Base-by-base conservation (phyloP, 1,140 invertebrate genomes). In the Bombyx mandarina region DNA sequence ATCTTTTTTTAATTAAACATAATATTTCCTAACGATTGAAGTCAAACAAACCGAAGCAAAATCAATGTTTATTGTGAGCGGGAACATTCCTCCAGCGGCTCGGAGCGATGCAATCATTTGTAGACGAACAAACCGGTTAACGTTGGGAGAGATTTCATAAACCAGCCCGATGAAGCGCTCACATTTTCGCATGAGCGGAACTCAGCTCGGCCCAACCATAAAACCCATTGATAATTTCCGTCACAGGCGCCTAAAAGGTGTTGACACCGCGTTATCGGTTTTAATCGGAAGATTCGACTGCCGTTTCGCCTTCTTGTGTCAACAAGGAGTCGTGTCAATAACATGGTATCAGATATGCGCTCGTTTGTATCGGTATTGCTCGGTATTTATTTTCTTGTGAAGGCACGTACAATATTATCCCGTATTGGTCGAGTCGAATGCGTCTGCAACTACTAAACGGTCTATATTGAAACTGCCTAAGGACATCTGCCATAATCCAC, bases 251-350 rank as follows among this genome's bases (percentile, higher is more conserved):
- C 80, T 75, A 58, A 61, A 58, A 77, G 69, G 69, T 84, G 76
- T 83, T 84, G 75, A 82, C 81, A 75, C 56, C 57, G 60, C 57
- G 62, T 84, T 87, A 87, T 87, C 83, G 61, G 60, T 58, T 71
- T 72, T 86, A 83, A 82, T 85, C 83, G 79, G 26, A 35, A 76
- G 75, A 78, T 77, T 81, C 68, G 83, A 82, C 82, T 85, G 81
- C 84, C 84, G 84, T 84, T 84, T 82, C 71, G 78, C 72, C 73
- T 79, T 75, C 78, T 74, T 85, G 66, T 70, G 80, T 79, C 77
- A 85, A 86, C 79, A 82, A 66, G 26, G 26, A 52, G 73, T 74
- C 71, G 74, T 78, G 79, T 86, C 82, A 83, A 86, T 73, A 86
- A 61, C 68, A 71, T 64, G 63, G 62, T 83, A 84, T 82, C 79